Conservation (phyloP, 2,113 vertebrate species). For the Scytalopus superciliaris region DNA sequence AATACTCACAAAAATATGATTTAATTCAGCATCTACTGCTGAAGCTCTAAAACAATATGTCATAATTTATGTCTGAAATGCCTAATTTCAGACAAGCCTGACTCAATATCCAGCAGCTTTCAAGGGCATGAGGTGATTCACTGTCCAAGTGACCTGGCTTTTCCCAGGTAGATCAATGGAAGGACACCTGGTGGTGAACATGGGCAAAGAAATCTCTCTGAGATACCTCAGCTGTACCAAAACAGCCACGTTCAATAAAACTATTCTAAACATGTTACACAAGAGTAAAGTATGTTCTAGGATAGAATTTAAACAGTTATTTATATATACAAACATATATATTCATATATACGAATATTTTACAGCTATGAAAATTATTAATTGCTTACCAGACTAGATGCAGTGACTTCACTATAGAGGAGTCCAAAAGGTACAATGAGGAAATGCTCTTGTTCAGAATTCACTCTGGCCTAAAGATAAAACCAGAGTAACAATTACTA, state of each 20-base stretch:
- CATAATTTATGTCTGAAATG: neutral
- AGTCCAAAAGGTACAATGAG: constrained; percentile 95
- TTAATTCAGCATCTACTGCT: neutral
- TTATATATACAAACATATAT: neutral
- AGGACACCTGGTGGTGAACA: neutral
- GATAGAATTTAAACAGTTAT: neutral
- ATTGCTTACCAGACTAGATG: constrained; percentile 91
- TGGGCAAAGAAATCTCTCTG: neutral
- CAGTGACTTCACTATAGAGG: constrained; percentile 95
- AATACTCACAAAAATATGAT: neutral
- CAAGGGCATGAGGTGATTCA: neutral
- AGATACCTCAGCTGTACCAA: neutral
- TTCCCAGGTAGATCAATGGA: neutral
- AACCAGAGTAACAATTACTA: neutral
- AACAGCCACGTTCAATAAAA: neutral
- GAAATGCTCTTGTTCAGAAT: constrained; percentile 91
- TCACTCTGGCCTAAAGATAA: constrained; percentile 85
- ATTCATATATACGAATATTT: neutral
- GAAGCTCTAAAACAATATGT: neutral
- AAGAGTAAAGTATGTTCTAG: neutral
- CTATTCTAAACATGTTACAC: neutral
- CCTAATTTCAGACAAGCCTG: neutral
- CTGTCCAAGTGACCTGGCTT: neutral
- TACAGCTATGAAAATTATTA: neutral
- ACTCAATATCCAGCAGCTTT: neutral